phyloP scores from a whole-genome alignment of 2,797 vertebrate genomes.

The Perodicticus potto region DNA sequence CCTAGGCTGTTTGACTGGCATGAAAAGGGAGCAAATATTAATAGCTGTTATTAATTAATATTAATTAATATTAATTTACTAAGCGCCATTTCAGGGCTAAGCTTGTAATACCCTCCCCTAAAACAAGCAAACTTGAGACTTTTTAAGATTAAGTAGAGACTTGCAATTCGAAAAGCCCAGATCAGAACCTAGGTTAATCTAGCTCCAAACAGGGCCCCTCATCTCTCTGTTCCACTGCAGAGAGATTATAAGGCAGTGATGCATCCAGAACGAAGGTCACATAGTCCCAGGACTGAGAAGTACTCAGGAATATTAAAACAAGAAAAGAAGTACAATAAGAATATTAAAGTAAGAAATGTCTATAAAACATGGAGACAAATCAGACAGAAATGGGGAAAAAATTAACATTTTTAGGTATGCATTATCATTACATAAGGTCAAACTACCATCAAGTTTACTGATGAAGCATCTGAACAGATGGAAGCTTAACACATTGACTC shows the following conservation, averaged over 20 bases:
- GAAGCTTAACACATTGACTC: not conserved
- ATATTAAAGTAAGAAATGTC: not conserved
- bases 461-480: not conserved
- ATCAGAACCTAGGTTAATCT: not conserved
- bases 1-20: not conserved
- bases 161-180: not conserved
- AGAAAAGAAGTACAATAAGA: not conserved
- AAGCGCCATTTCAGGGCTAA: not conserved
- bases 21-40: not conserved
- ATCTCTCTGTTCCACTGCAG: not conserved
- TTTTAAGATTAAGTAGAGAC: not conserved
- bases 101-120: not conserved
- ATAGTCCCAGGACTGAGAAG: not conserved
- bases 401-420: not conserved
- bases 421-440: not conserved
- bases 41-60: too few species aligned
- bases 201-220: not conserved
- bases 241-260: not conserved
- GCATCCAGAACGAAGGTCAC: not conserved
- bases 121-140: not conserved
- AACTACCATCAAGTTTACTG: not conserved
- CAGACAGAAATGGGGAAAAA: slow-evolving; percentile 24
- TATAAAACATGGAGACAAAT: not conserved
- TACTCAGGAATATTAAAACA: not conserved
- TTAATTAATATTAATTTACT: not conserved